A percentile compares a stretch with the other conserved stretches of the same genome.
These are phyloP conservation scores for Marcusenius ussheri DNA, from an alignment of 2,113 vertebrate species.

Conservation along the genomic window DNA sequence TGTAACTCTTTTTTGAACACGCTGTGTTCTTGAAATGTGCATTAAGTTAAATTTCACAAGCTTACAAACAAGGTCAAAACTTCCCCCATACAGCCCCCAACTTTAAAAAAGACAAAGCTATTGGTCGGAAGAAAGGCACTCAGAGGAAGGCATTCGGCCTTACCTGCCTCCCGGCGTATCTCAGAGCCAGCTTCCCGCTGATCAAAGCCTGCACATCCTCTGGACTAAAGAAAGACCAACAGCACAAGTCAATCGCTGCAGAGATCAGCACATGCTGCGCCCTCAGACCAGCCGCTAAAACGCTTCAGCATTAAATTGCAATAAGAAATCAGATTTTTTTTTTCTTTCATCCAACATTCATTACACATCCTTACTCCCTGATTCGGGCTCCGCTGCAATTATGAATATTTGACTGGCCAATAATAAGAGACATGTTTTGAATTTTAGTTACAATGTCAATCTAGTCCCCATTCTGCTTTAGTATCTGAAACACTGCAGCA, in stretches of 20 bases:
- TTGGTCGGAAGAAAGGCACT: not conserved
- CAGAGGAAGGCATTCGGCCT: not conserved
- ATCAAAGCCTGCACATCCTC: slow-evolving; percentile 93
- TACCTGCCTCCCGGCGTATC: slow-evolving; percentile 89
- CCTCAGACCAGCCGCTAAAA: not conserved
- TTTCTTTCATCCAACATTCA: not conserved
- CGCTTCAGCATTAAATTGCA: not conserved
- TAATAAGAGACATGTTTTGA: not conserved
- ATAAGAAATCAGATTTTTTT: not conserved
- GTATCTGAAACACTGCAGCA: not conserved
- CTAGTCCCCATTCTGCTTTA: not conserved
- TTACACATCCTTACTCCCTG: not conserved
- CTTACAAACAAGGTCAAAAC: not conserved
- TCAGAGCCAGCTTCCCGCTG: slow-evolving; percentile 90
- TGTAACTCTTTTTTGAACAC: too few relatives aligned
- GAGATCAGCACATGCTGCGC: not conserved
- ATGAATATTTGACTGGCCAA: not conserved
- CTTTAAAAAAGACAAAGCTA: not conserved
- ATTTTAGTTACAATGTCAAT: not conserved
- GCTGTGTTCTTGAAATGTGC: too few relatives aligned
- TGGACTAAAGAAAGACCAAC: slow-evolving; percentile 60
- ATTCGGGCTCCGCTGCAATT: not conserved
- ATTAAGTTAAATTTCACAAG: too few relatives aligned
- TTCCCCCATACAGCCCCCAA: not conserved
- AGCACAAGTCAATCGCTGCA: not conserved